Percentiles rank a stretch among this genome's conserved stretches.
These are phyloP conservation scores for Dicrurus megarhynchus DNA, from an alignment of 2,113 vertebrate species.

Conservation along the genomic window DNA sequence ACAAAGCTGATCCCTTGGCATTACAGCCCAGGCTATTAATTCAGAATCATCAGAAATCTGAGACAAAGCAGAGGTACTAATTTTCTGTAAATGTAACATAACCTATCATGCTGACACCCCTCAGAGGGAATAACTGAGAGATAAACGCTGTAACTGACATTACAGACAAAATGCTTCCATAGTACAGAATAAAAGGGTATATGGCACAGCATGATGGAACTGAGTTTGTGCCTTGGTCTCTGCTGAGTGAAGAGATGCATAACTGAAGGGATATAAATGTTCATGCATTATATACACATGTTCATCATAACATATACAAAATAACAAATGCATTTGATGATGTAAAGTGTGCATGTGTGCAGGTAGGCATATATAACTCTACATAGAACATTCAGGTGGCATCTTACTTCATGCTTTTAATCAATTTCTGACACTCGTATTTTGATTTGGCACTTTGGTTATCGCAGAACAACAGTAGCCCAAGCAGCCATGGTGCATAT, in stretches of 20 bases:
- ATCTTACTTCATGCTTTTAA: background rate
- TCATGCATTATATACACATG: background rate
- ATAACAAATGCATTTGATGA: background rate
- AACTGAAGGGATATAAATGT: background rate
- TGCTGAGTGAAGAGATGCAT: background rate
- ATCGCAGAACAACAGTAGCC: background rate
- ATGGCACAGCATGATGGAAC: background rate
- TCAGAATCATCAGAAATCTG: background rate
- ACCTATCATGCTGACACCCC: background rate
- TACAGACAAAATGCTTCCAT: background rate
- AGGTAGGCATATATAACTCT: background rate
- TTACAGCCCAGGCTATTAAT: background rate
- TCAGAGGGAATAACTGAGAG: background rate
- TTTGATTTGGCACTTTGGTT: background rate
- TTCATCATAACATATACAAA: background rate
- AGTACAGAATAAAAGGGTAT: background rate
- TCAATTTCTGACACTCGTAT: accelerated
- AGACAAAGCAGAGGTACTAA: background rate
- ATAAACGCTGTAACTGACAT: background rate
- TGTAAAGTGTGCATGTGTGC: background rate
- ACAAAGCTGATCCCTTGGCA: background rate
- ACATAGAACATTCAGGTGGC: background rate
- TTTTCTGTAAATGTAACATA: background rate
- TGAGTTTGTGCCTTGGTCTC: background rate
- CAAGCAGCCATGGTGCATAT: background rate